Percentiles rank a stretch among this genome's conserved stretches.
Conservation (phyloP, 2,797 vertebrate species). For the Gadopsis bispinosus region DNA sequence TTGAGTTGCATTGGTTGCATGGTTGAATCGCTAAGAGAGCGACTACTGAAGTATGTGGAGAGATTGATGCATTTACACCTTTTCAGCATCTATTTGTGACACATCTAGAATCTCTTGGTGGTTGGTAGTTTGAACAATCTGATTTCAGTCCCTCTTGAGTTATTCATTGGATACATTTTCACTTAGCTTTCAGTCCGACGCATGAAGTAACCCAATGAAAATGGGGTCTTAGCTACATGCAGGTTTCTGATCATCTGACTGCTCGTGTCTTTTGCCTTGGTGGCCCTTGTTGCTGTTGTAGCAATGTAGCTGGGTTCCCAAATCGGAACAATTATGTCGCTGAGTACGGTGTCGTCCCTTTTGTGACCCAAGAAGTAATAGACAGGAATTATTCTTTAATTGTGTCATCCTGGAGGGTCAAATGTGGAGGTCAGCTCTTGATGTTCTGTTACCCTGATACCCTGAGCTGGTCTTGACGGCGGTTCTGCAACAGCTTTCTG, state of each 20-base stretch:
- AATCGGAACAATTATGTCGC: neutral
- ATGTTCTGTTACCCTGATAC: neutral
- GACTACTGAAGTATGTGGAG: too few relatives aligned
- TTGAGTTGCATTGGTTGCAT: too few relatives aligned
- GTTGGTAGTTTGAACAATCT: neutral
- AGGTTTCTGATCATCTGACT: neutral
- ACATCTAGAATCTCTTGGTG: neutral
- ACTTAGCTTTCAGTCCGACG: neutral
- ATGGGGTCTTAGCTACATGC: too few relatives aligned
- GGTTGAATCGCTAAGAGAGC: too few relatives aligned
- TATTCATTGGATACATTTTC: too few relatives aligned
- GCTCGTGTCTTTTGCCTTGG: neutral
- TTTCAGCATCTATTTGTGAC: neutral
- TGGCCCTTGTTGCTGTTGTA: neutral
- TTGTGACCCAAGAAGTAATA: too few relatives aligned
- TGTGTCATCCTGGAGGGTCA: neutral
- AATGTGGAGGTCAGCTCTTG: neutral
- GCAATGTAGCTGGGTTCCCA: neutral
- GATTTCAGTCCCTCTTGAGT: too few relatives aligned
- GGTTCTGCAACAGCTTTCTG: conserved; percentile 1
- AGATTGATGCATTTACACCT: neutral
- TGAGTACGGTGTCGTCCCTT: neutral
- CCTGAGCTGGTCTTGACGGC: neutral
- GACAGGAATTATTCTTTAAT: neutral
- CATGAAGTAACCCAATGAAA: neutral